Evolutionary conservation across 2,888 invertebrate species (phyloP), one percentile per base, ranked within the genome.

Genomic region (Asteroscopus sphinx): DNA sequence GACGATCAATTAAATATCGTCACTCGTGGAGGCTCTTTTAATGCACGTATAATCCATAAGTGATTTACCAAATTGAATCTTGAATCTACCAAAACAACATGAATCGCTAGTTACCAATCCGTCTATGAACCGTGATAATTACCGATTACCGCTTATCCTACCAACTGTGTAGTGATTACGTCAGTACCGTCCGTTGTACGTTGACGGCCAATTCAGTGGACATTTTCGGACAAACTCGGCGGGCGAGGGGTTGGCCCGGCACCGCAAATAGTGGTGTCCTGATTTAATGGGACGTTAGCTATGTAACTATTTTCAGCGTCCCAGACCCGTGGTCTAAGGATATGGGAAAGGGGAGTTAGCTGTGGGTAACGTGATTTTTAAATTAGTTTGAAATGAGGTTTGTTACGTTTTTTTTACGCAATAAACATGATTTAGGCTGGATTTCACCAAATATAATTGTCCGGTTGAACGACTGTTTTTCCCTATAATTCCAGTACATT

Each of bases 231-330:
- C 44, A 57, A 65, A 46, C 47, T 35, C 16, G 40, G 51, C 47
- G 40, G n/a, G 16, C 12, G 47, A 47, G 28, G 45, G 66, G 64
- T 66, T 64, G 36, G 46, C 16, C n/a, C 35, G 67, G 33, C 25
- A 17, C 67, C 67, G 52, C 67, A 67, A 67, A 67, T 70, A 48
- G 71, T 52, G 58, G 52, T 58, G 67, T 65, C 52, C 71, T 67
- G 67, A 70, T 67, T 67, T 67, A 67, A 67, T 67, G 71, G 57
- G 39, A 35, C 48, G 51, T 57, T 70, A 65, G 71, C 70, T 71
- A 67, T 51, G 66, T 57, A 15, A 64, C 66, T 65, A 67, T 52
- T 69, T 52, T 39, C 30, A 17, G 30, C 17, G 35, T 32, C 13
- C 42, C 37, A 30, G 25, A 11, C 8, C 26, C 16, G 28, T 39